Evolutionary conservation across 2,797 vertebrate genomes (phyloP).

Genomic region (Urophycis tenuis): DNA sequence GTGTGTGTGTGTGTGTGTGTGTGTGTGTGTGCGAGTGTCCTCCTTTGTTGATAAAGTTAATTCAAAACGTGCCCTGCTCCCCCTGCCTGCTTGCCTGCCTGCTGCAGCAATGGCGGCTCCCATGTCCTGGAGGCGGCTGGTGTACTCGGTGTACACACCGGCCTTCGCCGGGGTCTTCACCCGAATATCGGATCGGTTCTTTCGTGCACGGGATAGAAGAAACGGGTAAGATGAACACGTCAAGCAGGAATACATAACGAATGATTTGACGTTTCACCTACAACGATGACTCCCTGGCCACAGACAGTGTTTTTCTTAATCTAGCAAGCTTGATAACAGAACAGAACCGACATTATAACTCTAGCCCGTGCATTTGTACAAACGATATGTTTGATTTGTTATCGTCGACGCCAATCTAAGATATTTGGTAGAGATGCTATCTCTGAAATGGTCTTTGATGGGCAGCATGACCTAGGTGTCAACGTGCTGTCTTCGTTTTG

Average conservation of each 20-base stretch:
- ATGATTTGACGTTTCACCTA: background rate
- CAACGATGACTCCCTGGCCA: background rate
- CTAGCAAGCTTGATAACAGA: no score
- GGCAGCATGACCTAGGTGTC: no score
- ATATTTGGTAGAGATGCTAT: no score
- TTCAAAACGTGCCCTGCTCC: conserved; percentile 42
- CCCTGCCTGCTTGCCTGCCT: background rate
- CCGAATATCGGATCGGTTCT: conserved; percentile 66
- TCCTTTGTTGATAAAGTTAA: conserved; percentile 64
- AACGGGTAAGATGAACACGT: conserved; percentile 62
- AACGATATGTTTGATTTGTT: no score
- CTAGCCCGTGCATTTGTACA: no score
- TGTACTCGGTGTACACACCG: conserved; percentile 64
- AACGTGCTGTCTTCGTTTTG: no score
- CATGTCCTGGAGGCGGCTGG: conserved; percentile 71
- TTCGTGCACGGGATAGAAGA: conserved; percentile 64
- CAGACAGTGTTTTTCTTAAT: no score
- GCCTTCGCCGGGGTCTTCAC: conserved; percentile 66
- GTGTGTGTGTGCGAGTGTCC: no score
- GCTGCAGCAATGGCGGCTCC: conserved; percentile 71
- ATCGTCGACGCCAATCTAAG: no score
- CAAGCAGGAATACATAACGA: background rate
- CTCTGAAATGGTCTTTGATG: no score
- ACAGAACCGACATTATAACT: no score
- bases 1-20: no score